Base-by-base conservation (phyloP, 2,113 vertebrate species). In the Callopanchax toddi region DNA sequence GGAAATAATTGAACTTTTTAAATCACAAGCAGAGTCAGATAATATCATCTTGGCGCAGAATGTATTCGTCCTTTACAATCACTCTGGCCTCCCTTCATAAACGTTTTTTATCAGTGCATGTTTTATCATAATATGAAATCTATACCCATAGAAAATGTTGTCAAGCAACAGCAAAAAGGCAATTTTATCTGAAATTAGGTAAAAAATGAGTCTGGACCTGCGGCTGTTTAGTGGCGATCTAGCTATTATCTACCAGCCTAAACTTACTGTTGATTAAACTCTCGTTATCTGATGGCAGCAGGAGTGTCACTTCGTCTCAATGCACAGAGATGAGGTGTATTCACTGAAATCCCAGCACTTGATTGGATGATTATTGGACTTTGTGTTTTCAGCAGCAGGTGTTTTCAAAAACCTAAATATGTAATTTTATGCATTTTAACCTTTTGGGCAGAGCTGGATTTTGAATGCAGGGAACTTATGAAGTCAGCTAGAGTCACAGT, bases 101-200 rank as follows among this genome's bases (percentile, higher is more conserved):
- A n/a, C n/a, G 8, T 23, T 21, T 21, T 2, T 29, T 37, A 22
- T 8, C 13, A 22, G 15, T 17, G 15, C 39, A 16, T 40, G 13
- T 39, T 39, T n/a, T 5, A 25, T 26, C 21, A 25, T 25, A 43
- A 18, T 13, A 29, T 50, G 23, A 16, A 40, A 16, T 42, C 21
- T 29, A 43, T 17, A 17, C 5, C 11, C 10, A 29, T 6, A 29
- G 22, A 4, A 48, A 56, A 52, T 60, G 55, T 69, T 71, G 63
- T 15, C 58, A 61, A 64, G 50, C 36, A 45, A 40, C 23, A 43
- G 56, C 70, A 42, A 55, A 52, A 79, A 49, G 0, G 34, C 39
- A 78, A 51, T 82, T 63, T 79, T 29, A 57, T 32, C 50, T 42
- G 36, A 76, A 76, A 71, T 61, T 42, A 62, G 39, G 55, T 70